phyloP scores from a whole-genome alignment of 2,797 vertebrate species.

The Petrocephalus sullivani region DNA sequence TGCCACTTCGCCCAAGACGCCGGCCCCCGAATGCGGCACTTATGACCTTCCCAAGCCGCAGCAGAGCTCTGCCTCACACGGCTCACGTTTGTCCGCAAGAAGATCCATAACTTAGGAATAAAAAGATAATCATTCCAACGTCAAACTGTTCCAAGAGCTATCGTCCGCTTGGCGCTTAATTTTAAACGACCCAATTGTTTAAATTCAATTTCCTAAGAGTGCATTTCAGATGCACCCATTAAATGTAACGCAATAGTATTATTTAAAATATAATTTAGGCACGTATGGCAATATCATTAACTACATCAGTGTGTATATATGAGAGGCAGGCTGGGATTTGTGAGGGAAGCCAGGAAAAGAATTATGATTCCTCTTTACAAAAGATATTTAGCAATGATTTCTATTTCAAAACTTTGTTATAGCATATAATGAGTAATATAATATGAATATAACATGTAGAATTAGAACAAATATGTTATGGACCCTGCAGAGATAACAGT shows the following conservation, averaged over 20 bases:
- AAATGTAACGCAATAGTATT: not conserved
- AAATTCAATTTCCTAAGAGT: not conserved
- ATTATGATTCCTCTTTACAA: not conserved
- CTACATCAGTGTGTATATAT: not conserved
- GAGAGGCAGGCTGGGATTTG: not conserved
- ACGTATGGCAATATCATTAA: conserved; percentile 7
- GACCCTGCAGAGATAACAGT: conserved; percentile 65
- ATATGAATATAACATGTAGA: not conserved
- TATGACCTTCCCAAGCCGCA: conserved; percentile 68
- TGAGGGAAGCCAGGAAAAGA: not conserved
- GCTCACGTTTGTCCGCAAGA: conserved; percentile 55
- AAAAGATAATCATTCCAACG: not conserved
- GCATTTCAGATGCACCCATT: not conserved
- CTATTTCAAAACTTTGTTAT: not conserved
- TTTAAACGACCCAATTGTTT: not conserved
- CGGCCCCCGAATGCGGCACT: conserved; percentile 64
- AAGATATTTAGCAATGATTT: not conserved
- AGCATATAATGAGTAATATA: not conserved
- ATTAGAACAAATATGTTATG: not conserved
- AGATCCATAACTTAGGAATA: conserved; percentile 2
- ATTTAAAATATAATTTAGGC: conserved; percentile 7
- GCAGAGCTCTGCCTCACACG: conserved; percentile 61
- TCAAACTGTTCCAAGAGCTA: not conserved
- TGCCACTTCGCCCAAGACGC: conserved; percentile 56
- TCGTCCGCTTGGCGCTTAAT: not conserved